Conservation (phyloP, 2,888 invertebrate genomes). For the Phalera bucephala region DNA sequence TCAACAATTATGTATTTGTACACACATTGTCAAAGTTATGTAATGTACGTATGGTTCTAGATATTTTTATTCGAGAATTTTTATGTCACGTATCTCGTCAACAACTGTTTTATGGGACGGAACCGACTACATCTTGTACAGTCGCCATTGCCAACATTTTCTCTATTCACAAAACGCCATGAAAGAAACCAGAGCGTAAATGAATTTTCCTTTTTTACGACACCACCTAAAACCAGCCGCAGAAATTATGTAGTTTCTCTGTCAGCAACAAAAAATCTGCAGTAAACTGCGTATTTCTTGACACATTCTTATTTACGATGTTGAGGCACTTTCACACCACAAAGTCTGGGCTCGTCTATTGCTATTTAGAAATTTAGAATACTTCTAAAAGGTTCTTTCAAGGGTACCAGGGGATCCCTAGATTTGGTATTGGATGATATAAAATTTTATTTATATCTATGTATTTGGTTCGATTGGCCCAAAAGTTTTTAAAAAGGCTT, state of each 20-base stretch:
- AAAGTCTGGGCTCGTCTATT: too few relatives aligned
- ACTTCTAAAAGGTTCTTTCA: too few relatives aligned
- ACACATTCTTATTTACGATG: conserved; percentile 69
- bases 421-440: too few relatives aligned
- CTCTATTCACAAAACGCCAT: conserved; percentile 29
- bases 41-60: too few relatives aligned
- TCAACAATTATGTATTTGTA: too few relatives aligned
- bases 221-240: conserved; percentile 29
- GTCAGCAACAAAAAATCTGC: conserved; percentile 35
- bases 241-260: conserved; percentile 34
- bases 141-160: conserved; percentile 26
- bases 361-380: too few relatives aligned
- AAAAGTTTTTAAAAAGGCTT: too few relatives aligned
- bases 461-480: too few relatives aligned
- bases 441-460: too few relatives aligned
- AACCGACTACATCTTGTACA: neutral
- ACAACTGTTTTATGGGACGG: neutral
- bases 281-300: conserved; percentile 42
- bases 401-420: too few relatives aligned
- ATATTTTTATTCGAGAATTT: neutral
- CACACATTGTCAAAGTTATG: too few relatives aligned
- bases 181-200: conserved; percentile 31
- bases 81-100: conserved; percentile 26
- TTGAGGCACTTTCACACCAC: too few relatives aligned
- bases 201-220: conserved; percentile 35